These are phyloP conservation scores for Orestias chungarensis DNA, from an alignment of 2,797 vertebrate species.

Conservation along the genomic window DNA sequence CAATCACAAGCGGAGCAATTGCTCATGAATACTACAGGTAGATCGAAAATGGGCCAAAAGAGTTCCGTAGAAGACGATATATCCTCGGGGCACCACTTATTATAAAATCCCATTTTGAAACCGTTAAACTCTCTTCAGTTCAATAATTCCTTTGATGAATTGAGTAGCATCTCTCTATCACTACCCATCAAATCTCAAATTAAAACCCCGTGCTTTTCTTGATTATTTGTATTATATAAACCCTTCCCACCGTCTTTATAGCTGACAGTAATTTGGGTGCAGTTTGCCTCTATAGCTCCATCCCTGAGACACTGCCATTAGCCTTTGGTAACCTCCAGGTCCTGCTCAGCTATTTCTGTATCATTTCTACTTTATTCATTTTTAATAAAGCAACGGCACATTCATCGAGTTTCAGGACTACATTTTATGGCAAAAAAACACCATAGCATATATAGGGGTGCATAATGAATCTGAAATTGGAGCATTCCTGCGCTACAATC, in stretches of 20 bases:
- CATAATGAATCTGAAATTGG: background rate
- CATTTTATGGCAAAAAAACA: background rate
- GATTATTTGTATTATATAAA: background rate
- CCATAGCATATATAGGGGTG: background rate
- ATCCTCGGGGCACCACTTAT: slow-evolving; percentile 51
- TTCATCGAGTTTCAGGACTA: background rate
- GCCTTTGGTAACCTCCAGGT: background rate
- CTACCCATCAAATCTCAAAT: background rate
- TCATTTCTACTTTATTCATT: background rate
- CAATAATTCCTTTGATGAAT: background rate
- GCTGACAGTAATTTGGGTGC: background rate
- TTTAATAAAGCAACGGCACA: background rate
- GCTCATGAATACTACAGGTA: slow-evolving; percentile 66
- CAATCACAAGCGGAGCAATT: slow-evolving; percentile 55
- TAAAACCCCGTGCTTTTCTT: background rate
- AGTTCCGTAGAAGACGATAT: slow-evolving; percentile 38
- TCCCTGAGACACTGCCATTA: background rate
- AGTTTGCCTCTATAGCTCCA: background rate
- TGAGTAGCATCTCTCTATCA: background rate
- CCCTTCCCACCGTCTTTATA: background rate
- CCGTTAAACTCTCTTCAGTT: slow-evolving; percentile 16
- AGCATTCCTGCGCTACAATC: background rate
- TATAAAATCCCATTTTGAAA: slow-evolving; percentile 47
- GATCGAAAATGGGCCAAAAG: slow-evolving; percentile 61
- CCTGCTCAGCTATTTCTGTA: background rate